Percentiles rank a stretch among this genome's conserved stretches.
Evolutionary conservation across 2,888 invertebrate species (phyloP).

Genomic region (Pristionchus mayeri): DNA sequence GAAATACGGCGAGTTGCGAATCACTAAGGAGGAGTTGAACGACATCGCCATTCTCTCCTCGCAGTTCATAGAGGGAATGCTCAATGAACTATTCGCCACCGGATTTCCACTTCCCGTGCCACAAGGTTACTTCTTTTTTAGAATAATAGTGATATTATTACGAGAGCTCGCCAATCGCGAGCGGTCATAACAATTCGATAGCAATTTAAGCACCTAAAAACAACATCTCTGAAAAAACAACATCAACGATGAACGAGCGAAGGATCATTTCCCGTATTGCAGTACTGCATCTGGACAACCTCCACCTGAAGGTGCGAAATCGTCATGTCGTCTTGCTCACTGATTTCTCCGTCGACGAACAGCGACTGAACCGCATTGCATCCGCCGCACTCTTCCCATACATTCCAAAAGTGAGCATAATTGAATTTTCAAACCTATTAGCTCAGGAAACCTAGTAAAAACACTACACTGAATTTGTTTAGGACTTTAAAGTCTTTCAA

Average conservation of each 20-base stretch:
- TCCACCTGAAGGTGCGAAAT: conserved; percentile 57
- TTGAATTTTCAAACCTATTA: too few relatives aligned
- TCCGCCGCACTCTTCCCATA: conserved; percentile 47
- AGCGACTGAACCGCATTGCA: conserved; percentile 57
- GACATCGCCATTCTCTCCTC: conserved; percentile 45
- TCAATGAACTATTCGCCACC: conserved; percentile 45
- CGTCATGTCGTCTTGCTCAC: conserved; percentile 61
- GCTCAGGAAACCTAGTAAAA: too few relatives aligned
- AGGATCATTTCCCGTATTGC: too few relatives aligned
- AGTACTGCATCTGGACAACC: conserved; percentile 63
- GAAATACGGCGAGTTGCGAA: conserved; percentile 53
- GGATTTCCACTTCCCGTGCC: conserved; percentile 48
- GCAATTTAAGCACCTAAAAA: too few relatives aligned
- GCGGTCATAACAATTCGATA: too few relatives aligned
- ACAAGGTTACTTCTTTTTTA: neutral
- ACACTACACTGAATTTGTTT: too few relatives aligned
- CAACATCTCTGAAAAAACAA: too few relatives aligned
- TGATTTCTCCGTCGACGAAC: conserved; percentile 63
- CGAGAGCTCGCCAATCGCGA: too few relatives aligned
- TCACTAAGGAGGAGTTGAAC: conserved; percentile 48
- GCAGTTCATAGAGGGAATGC: conserved; percentile 47
- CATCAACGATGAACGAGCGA: too few relatives aligned
- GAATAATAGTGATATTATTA: too few relatives aligned
- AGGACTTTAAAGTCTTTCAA: too few relatives aligned
- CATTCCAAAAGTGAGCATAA: conserved; percentile 37